Evolutionary conservation across 2,797 vertebrate genomes (phyloP).

Genomic region (Coracias cyanogaster): DNA sequence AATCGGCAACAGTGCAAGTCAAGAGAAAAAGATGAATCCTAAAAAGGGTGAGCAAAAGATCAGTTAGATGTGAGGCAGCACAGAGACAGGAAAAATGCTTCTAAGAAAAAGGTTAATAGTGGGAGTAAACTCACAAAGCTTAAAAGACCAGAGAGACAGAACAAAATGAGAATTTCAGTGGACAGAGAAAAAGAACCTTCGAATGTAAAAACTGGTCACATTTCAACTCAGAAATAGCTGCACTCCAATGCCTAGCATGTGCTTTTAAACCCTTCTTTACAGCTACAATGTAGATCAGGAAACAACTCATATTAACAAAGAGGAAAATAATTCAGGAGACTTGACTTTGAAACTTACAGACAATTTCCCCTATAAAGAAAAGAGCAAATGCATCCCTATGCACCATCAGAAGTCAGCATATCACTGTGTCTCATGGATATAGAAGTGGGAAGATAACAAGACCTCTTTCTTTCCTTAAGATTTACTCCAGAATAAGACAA

Average conservation of each 20-base stretch:
- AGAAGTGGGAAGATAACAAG: not conserved
- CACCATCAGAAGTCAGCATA: not conserved
- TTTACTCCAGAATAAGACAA: not conserved
- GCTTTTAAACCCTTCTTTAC: not conserved
- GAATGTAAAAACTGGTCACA: not conserved
- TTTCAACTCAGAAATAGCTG: slow-evolving; percentile 16
- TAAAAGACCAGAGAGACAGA: slow-evolving; percentile 4
- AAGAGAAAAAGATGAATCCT: not conserved
- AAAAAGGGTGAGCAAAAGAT: not conserved
- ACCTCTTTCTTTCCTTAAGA: not conserved
- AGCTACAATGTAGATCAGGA: not conserved
- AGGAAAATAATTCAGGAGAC: not conserved
- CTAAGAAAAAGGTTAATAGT: not conserved
- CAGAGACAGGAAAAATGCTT: not conserved
- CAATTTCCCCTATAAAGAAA: not conserved
- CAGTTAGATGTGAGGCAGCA: not conserved
- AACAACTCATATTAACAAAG: not conserved
- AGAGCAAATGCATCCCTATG: not conserved
- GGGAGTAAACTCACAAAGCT: not conserved
- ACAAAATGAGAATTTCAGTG: not conserved
- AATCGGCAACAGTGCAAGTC: not conserved
- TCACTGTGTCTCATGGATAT: not conserved
- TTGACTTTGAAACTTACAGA: not conserved
- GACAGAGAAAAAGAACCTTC: not conserved
- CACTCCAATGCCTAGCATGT: not conserved